These are phyloP conservation scores for Mesodorylaimus sp. DNA, from an alignment of 2,888 invertebrate genomes.

Conservation along the genomic window DNA sequence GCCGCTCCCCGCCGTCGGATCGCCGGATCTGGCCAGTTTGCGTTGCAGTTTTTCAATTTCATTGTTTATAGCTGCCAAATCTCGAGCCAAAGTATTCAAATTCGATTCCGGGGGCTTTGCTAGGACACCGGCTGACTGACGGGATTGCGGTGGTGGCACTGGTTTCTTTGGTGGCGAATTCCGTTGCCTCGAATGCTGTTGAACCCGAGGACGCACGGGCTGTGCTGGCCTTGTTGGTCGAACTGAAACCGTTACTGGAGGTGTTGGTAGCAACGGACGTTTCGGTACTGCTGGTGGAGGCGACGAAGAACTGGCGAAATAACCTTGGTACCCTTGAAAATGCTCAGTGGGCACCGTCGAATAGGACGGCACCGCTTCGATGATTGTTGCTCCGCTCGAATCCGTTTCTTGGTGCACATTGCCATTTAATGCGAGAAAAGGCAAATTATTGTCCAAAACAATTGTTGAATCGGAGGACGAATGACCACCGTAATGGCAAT, in stretches of 20 bases:
- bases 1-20: not conserved
- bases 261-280: not conserved
- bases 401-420: too few relatives aligned
- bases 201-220: too few relatives aligned
- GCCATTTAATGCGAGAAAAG: not conserved
- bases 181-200: too few relatives aligned
- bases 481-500: conserved; percentile 3
- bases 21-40: not conserved
- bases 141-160: too few relatives aligned
- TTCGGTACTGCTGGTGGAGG: not conserved
- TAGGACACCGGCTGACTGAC: not conserved
- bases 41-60: not conserved
- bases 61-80: not conserved
- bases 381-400: too few relatives aligned
- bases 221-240: too few relatives aligned
- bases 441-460: not conserved
- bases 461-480: not conserved
- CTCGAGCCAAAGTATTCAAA: not conserved
- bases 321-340: not conserved
- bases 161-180: too few relatives aligned
- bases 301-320: not conserved
- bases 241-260: not conserved
- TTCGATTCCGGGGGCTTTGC: not conserved
- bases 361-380: not conserved
- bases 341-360: not conserved